Conservation (phyloP, 2,888 invertebrate species). For the Lumbricus terrestris region DNA sequence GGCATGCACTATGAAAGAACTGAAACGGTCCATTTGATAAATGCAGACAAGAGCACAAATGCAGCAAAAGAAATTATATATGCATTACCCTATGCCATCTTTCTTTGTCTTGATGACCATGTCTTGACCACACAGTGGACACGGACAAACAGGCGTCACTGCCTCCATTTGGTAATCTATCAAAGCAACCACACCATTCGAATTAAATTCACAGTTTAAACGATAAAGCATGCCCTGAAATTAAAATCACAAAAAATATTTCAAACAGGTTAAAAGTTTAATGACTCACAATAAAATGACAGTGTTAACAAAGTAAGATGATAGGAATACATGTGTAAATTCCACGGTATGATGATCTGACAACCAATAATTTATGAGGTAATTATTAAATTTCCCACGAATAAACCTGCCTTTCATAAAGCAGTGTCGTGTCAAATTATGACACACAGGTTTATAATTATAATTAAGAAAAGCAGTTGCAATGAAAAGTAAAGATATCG, state of each 20-base stretch:
- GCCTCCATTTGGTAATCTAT: neutral
- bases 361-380: neutral
- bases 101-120: conserved; percentile 72
- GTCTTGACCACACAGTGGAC: conserved; percentile 73
- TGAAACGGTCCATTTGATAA: neutral
- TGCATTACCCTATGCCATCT: conserved; percentile 62
- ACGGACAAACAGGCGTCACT: conserved; percentile 65
- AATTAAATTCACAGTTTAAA: neutral
- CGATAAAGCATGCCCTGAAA: too few species aligned
- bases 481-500: neutral
- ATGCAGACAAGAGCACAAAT: neutral
- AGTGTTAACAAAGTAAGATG: neutral
- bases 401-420: neutral
- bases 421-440: neutral
- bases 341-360: neutral
- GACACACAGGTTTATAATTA: neutral
- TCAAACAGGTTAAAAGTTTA: neutral
- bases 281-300: neutral
- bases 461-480: neutral
- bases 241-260: too few species aligned
- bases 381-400: neutral
- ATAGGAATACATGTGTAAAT: neutral
- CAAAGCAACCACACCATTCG: neutral
- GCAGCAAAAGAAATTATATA: neutral
- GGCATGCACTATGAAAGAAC: neutral